phyloP scores from a whole-genome alignment of 2,797 vertebrate genomes.

The Pangasius krempfi region DNA sequence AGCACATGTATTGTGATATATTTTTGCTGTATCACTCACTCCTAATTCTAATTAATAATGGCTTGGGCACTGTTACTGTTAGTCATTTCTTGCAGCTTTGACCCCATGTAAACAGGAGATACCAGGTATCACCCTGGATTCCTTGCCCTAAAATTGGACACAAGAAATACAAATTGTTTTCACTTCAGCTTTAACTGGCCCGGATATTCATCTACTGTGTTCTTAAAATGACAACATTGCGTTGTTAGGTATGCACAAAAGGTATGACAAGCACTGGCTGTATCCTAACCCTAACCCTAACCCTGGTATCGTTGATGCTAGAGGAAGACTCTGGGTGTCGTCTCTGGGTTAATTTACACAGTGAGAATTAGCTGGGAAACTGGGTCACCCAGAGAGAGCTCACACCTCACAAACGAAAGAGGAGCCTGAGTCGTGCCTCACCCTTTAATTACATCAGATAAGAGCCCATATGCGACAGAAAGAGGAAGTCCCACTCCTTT shows the following conservation, averaged over 20 bases:
- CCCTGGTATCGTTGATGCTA: not conserved
- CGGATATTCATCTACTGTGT: not conserved
- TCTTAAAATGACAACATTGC: not conserved
- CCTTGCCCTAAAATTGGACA: not conserved
- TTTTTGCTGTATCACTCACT: not conserved
- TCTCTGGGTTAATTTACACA: constrained; percentile 26
- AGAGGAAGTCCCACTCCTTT: not conserved
- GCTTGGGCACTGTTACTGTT: not conserved
- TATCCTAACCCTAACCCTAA: not conserved
- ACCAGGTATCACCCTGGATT: not conserved
- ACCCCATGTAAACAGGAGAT: not conserved
- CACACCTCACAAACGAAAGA: constrained; percentile 6
- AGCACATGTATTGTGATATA: not conserved
- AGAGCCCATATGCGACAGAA: constrained; percentile 1
- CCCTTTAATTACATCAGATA: constrained; percentile 15
- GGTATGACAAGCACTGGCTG: not conserved
- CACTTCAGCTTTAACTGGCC: not conserved
- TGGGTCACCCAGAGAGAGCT: constrained; percentile 18
- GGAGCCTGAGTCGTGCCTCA: constrained; percentile 22
- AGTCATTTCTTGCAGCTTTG: not conserved
- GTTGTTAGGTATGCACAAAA: too few relatives aligned
- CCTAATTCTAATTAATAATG: not conserved
- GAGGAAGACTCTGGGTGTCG: not conserved
- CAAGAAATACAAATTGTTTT: not conserved
- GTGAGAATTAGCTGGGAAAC: constrained; percentile 25